Conservation (phyloP, 2,888 invertebrate genomes). For the Agrilus cyanescens region DNA sequence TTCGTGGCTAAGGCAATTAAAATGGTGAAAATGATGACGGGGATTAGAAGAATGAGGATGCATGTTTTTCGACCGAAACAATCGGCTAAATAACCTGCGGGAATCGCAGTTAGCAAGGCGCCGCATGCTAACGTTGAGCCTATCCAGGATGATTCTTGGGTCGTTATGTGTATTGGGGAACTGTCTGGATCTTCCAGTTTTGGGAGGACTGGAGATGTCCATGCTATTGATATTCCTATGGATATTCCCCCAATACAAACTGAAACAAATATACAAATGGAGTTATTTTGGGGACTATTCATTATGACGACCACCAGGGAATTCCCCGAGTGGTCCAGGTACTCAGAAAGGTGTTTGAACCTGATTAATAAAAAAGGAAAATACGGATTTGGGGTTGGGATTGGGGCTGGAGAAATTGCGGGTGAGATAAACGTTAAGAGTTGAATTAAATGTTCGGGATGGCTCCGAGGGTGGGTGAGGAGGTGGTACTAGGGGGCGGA, state of each 20-base stretch:
- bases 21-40: conserved; percentile 50
- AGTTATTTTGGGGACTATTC: too few relatives aligned
- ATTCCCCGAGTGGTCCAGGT: too few relatives aligned
- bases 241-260: conserved; percentile 58
- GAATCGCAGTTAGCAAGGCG: conserved; percentile 56
- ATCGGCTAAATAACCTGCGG: conserved; percentile 56
- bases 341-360: too few relatives aligned
- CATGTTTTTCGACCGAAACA: conserved; percentile 54
- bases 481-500: too few relatives aligned
- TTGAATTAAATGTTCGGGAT: too few relatives aligned
- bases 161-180: conserved; percentile 21
- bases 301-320: too few relatives aligned
- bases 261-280: conserved; percentile 33
- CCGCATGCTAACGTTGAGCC: conserved; percentile 61
- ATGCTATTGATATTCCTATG: conserved; percentile 59
- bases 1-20: conserved; percentile 34
- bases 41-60: conserved; percentile 47
- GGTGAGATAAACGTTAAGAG: too few relatives aligned
- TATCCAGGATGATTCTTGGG: conserved; percentile 45
- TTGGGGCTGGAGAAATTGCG: too few relatives aligned
- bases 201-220: conserved; percentile 64
- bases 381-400: too few relatives aligned
- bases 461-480: too few relatives aligned
- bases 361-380: too few relatives aligned
- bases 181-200: conserved; percentile 33